Percentiles rank a stretch among this genome's conserved stretches.
Conservation (phyloP, 35 echinoderm and acorn worm genomes). For the Amphiura filiformis region DNA sequence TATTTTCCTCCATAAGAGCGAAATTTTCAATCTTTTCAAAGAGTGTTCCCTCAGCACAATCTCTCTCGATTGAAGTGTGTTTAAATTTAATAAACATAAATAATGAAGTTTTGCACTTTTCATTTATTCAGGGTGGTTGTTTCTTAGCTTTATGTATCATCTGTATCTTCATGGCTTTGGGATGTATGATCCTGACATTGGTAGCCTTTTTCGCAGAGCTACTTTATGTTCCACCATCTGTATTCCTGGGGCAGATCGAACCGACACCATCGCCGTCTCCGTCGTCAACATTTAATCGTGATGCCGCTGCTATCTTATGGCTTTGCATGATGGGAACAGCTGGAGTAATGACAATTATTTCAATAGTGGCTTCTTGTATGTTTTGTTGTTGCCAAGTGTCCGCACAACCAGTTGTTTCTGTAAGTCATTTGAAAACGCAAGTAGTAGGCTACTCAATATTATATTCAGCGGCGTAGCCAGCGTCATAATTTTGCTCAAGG, state of each 20-base stretch:
- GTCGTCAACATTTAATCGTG: not conserved
- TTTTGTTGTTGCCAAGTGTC: not conserved
- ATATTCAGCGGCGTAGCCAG: too few relatives aligned
- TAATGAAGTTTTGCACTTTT: too few relatives aligned
- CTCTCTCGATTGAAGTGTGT: too few relatives aligned
- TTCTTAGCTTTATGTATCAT: not conserved
- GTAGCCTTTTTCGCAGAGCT: not conserved
- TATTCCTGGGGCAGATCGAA: too few relatives aligned
- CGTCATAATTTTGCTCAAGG: too few relatives aligned
- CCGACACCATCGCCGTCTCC: not conserved
- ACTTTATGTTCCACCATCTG: not conserved
- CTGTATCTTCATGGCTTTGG: not conserved
- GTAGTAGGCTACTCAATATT: too few relatives aligned
- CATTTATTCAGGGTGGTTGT: not conserved
- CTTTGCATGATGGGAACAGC: not conserved
- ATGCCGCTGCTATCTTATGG: not conserved
- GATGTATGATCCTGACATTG: not conserved
- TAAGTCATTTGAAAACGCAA: too few relatives aligned
- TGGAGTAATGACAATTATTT: not conserved
- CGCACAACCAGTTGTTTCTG: not conserved
- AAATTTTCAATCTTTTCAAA: too few relatives aligned
- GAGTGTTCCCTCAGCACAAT: too few relatives aligned
- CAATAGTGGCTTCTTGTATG: not conserved
- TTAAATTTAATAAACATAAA: too few relatives aligned
- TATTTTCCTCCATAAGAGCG: too few relatives aligned